Percentiles rank a stretch among this genome's conserved stretches.
Evolutionary conservation across 2,113 vertebrate species (phyloP).

Genomic region (Ondatra zibethicus): DNA sequence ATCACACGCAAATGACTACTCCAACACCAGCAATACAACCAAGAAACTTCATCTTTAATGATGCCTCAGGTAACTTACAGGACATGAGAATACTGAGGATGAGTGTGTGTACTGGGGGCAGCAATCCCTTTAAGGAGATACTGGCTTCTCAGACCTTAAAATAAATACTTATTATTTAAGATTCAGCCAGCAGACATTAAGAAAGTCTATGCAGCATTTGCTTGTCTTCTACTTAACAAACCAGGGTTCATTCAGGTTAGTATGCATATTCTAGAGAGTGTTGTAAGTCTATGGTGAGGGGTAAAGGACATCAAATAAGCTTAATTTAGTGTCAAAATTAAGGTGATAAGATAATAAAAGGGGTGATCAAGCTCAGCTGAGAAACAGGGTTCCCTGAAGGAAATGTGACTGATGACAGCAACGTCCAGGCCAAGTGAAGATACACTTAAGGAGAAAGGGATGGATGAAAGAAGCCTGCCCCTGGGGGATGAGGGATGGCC

Average conservation of each 20-base stretch:
- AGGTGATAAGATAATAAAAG: neutral
- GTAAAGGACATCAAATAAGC: neutral
- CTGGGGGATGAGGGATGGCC: rapidly evolving
- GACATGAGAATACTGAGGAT: neutral
- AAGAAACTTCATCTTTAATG: slow-evolving; percentile 53
- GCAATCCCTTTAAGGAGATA: neutral
- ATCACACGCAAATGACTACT: slow-evolving; percentile 29
- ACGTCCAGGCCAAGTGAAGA: neutral
- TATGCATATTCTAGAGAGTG: neutral
- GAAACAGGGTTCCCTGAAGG: neutral
- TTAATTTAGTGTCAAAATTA: neutral
- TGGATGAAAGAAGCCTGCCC: too few species aligned
- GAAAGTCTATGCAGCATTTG: neutral
- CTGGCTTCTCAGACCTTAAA: neutral
- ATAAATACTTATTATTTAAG: neutral
- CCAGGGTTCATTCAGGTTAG: neutral
- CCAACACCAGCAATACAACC: neutral
- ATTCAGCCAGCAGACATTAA: neutral
- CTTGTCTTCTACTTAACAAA: neutral
- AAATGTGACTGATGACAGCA: neutral
- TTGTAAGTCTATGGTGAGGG: neutral
- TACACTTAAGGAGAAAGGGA: neutral
- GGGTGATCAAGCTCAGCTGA: neutral
- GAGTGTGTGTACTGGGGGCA: neutral
- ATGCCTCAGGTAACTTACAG: neutral